Evolutionary conservation across 2,113 vertebrate genomes (phyloP), one percentile per base, ranked within the genome.

Genomic region (Triplophysa siluroides): DNA sequence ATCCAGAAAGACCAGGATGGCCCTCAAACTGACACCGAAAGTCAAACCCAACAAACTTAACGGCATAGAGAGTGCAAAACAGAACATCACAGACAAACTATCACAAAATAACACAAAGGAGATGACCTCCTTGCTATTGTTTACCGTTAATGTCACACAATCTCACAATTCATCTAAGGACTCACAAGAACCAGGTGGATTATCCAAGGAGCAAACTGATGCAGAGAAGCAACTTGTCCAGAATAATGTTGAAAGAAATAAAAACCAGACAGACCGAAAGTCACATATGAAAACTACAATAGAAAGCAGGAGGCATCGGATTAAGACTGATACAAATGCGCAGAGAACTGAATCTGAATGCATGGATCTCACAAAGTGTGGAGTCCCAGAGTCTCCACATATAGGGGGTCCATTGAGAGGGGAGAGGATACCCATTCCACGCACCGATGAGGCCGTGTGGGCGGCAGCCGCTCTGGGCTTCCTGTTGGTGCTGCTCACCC

Each of bases 381-480:
- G 60, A 19, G 2, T 67, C 24, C 10, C 63, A 11, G 76, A 52
- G 24, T 58, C 75, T 14, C 26, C 54, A 19, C 47, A 64, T 54
- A 2, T 76, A 8, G 78, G 19, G 19, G 79, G 60, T 1, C 33
- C 83, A 0, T 9, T n/a, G 2, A 77, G 14, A 45, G 79, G 29
- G 4, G 43, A 78, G 23, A 73, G 78, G 8, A 56, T 87, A 4
- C 90, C 83, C 4, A 93, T 93, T 1, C 92, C 88, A 0, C 93
- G 93, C 58, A 94, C 93, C 0, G 92, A 96, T 4, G 95, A 97
- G 78, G 96, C 95, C 0, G 88, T 93, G 68, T 97, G 95, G 96
- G 96, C 96, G 0, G 95, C 95, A 3, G 94, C 92, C 0, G 93
- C 95, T 0, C 85, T 97, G 50, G 94, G 94, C 8, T 95, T 96